Percentiles rank a stretch among this genome's conserved stretches.
Evolutionary conservation across 2,888 invertebrate genomes (phyloP).

Genomic region (Meloe dianella): DNA sequence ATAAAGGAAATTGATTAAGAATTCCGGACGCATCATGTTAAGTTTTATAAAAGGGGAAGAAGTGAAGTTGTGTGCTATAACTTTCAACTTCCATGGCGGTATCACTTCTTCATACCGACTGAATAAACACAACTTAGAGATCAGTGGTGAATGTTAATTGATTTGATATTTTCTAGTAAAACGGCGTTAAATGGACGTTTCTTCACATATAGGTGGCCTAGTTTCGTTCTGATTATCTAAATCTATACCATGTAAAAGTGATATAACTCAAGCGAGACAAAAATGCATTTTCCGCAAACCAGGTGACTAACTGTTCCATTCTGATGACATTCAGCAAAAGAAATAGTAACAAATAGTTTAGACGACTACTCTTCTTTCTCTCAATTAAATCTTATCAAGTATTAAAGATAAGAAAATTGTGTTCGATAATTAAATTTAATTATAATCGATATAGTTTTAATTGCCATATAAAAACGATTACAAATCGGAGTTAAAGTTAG

Average conservation of each 20-base stretch:
- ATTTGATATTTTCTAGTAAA: neutral
- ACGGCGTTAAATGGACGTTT: neutral
- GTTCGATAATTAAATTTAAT: too few relatives aligned
- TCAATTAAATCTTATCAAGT: too few relatives aligned
- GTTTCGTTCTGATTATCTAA: neutral
- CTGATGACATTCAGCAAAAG: too few relatives aligned
- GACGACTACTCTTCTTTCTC: too few relatives aligned
- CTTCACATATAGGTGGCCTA: neutral
- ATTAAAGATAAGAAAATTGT: too few relatives aligned
- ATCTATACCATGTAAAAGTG: neutral
- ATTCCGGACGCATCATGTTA: slow-evolving; percentile 2
- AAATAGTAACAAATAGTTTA: too few relatives aligned
- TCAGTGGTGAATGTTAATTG: neutral
- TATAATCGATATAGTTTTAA: too few relatives aligned
- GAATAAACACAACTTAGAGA: neutral
- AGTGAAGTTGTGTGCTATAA: slow-evolving; percentile 2
- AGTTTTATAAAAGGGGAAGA: neutral
- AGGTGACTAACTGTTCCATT: too few relatives aligned
- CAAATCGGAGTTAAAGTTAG: too few relatives aligned
- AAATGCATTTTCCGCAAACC: too few relatives aligned
- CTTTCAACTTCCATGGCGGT: slow-evolving; percentile 8
- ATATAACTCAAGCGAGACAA: too few relatives aligned
- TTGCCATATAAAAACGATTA: too few relatives aligned
- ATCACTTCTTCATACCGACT: neutral
- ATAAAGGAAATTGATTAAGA: slow-evolving; percentile 6